These are phyloP conservation scores for Diaprepes abbreviatus DNA, from an alignment of 2,888 invertebrate species.

Conservation along the genomic window DNA sequence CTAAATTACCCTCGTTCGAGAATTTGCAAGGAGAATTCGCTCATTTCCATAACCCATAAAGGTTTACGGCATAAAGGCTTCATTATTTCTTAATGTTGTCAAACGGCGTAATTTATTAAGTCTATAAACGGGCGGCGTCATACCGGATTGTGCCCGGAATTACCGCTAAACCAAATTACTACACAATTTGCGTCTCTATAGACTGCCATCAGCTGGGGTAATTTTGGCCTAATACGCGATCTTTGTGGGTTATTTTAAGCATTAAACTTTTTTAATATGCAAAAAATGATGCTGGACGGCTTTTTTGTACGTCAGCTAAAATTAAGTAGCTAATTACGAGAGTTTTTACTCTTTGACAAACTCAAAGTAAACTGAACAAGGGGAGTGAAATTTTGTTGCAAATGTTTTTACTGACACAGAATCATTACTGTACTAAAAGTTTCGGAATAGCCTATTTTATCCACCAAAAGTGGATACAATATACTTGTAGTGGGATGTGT, in stretches of 20 bases:
- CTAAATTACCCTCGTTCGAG: slow-evolving; percentile 17
- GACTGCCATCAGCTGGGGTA: slow-evolving; percentile 15
- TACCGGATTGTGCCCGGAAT: slow-evolving; percentile 35
- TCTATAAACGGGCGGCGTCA: slow-evolving; percentile 50
- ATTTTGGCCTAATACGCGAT: slow-evolving; percentile 9
- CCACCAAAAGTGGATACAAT: too few species aligned
- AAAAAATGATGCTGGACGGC: too few species aligned
- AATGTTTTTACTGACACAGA: too few species aligned
- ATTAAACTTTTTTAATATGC: neutral
- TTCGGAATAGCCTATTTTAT: too few species aligned
- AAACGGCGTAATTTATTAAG: slow-evolving; percentile 54
- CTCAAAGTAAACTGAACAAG: too few species aligned
- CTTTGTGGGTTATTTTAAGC: slow-evolving; percentile 3
- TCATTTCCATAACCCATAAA: slow-evolving; percentile 59
- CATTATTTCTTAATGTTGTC: slow-evolving; percentile 53
- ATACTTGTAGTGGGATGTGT: too few species aligned
- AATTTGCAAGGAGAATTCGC: slow-evolving; percentile 50
- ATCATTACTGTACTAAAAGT: too few species aligned
- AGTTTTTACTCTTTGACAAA: neutral
- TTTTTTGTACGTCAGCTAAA: neutral
- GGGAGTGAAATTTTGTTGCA: too few species aligned
- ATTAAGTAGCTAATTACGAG: neutral
- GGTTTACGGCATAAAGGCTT: slow-evolving; percentile 51
- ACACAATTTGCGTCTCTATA: slow-evolving; percentile 29
- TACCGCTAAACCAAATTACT: slow-evolving; percentile 40